Evolutionary conservation across 2,888 invertebrate genomes (phyloP).

Genomic region (Molorchus minor): DNA sequence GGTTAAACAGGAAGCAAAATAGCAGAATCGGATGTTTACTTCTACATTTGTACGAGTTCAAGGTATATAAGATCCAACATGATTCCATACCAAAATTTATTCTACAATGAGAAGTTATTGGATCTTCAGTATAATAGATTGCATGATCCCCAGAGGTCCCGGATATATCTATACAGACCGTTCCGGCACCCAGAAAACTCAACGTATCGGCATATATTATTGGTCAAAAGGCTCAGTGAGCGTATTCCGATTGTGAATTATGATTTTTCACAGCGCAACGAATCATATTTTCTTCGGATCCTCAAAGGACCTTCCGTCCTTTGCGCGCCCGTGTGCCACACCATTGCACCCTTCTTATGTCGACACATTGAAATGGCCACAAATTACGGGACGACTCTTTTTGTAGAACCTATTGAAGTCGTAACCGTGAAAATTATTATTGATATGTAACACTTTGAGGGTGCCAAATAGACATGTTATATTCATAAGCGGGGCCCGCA

Average conservation of each 20-base stretch:
- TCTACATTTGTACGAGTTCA: too few species aligned
- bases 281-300: conserved; percentile 63
- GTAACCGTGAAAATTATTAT: conserved; percentile 61
- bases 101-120: conserved; percentile 2
- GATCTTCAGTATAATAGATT: not conserved
- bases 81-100: too few species aligned
- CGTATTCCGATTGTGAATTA: conserved; percentile 63
- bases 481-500: conserved; percentile 59
- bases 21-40: too few species aligned
- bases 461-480: conserved; percentile 64
- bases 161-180: conserved; percentile 9
- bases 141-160: conserved; percentile 14
- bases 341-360: conserved; percentile 44
- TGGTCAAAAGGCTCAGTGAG: conserved; percentile 62
- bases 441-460: conserved; percentile 64
- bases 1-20: too few species aligned
- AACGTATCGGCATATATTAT: conserved; percentile 61
- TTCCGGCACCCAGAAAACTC: conserved; percentile 8
- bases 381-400: conserved; percentile 56
- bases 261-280: conserved; percentile 61
- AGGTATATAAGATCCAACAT: too few species aligned
- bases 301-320: conserved; percentile 56
- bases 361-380: conserved; percentile 55
- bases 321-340: conserved; percentile 34
- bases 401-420: conserved; percentile 58